A percentile compares a stretch with the other conserved stretches of the same genome.
Evolutionary conservation across 1,140 invertebrate genomes (phyloP).

Genomic region (Globodera ellingtonae): DNA sequence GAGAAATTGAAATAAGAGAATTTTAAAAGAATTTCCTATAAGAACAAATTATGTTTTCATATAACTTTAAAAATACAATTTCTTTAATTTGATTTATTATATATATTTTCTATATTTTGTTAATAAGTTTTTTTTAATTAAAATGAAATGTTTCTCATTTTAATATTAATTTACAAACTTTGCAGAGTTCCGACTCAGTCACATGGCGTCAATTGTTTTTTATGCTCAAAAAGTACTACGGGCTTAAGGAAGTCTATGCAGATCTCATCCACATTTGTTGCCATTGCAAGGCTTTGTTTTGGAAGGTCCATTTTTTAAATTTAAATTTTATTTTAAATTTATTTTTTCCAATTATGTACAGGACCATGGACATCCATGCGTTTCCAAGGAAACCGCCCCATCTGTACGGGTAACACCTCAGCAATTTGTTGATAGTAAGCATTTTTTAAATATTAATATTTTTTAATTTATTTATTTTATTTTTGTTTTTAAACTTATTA

Average conservation of each 20-base stretch:
- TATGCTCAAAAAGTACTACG: conserved; percentile 75
- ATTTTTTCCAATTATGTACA: conserved; percentile 34
- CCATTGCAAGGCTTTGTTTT: conserved; percentile 92
- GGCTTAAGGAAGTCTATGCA: conserved; percentile 87
- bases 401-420: conserved; percentile 63
- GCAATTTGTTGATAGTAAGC: conserved; percentile 63
- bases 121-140: neutral
- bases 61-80: conserved; percentile 42
- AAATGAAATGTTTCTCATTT: conserved; percentile 17
- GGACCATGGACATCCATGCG: conserved; percentile 61
- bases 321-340: conserved; percentile 11
- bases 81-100: conserved; percentile 18
- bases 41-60: conserved; percentile 60
- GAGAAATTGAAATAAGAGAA: conserved; percentile 42
- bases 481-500: neutral
- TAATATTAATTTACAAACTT: conserved; percentile 14
- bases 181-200: conserved; percentile 24
- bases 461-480: neutral
- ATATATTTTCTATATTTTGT: conserved; percentile 41
- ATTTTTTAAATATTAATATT: neutral
- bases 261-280: conserved; percentile 90
- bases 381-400: conserved; percentile 56
- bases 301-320: conserved; percentile 72
- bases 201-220: conserved; percentile 60
- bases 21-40: conserved; percentile 47